Evolutionary conservation across 2,797 vertebrate genomes (phyloP).

Genomic region (Alca torda): DNA sequence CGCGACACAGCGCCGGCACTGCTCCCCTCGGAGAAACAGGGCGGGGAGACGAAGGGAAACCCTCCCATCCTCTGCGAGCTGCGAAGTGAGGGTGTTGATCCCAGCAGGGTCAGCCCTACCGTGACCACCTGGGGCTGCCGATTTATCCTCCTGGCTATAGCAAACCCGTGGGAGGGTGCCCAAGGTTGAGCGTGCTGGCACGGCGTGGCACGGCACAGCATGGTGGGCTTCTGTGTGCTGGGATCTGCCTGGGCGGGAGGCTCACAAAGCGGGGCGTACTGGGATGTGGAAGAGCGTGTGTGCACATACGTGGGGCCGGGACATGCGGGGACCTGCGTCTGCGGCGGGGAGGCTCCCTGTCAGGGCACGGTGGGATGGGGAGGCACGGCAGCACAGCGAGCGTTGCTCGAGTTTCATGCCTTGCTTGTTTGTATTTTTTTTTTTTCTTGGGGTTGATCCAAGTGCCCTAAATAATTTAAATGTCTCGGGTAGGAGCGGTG

Average conservation of each 20-base stretch:
- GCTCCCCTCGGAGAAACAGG: neutral
- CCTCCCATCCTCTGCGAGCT: accelerated
- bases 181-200: accelerated
- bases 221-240: accelerated
- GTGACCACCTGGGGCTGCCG: neutral
- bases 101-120: neutral
- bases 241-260: neutral
- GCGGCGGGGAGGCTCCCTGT: neutral
- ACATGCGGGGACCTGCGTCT: neutral
- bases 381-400: neutral
- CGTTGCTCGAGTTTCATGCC: neutral
- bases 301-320: neutral
- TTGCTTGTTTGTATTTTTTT: conserved; percentile 29
- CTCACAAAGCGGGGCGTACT: accelerated
- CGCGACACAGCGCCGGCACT: accelerated
- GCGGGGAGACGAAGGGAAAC: neutral
- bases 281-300: neutral
- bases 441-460: conserved; percentile 34
- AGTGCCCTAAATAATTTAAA: conserved; percentile 52
- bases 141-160: neutral
- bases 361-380: neutral
- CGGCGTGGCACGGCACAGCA: accelerated
- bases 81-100: neutral
- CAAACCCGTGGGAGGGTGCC: accelerated
- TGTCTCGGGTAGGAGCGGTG: neutral